Evolutionary conservation across 2,888 invertebrate genomes (phyloP).

Genomic region (Trileptium ribeirensis): DNA sequence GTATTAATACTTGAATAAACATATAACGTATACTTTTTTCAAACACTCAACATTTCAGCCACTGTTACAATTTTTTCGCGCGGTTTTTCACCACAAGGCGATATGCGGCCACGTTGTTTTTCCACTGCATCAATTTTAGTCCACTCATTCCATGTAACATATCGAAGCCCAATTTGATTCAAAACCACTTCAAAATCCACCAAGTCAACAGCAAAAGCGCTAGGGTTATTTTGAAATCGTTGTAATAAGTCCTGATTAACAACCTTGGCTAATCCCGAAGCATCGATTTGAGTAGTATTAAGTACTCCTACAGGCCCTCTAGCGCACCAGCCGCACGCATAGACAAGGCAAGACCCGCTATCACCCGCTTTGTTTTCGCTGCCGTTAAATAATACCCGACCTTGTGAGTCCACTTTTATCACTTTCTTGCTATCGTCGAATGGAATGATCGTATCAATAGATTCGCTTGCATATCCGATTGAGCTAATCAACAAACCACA

Average conservation of each 20-base stretch:
- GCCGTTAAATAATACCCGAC: not conserved
- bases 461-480: slow-evolving; percentile 41
- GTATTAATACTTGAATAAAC: no score
- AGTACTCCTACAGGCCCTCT: slow-evolving; percentile 23
- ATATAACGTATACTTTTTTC: no score
- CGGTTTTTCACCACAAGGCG: not conserved
- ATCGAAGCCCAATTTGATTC: not conserved
- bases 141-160: slow-evolving; percentile 25
- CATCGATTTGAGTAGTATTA: slow-evolving; percentile 19
- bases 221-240: not conserved
- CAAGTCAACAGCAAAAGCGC: not conserved
- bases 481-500: slow-evolving; percentile 58
- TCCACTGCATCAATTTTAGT: slow-evolving; percentile 13
- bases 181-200: not conserved
- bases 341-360: no score
- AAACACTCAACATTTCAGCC: not conserved
- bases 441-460: slow-evolving; percentile 17
- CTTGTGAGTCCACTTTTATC: not conserved
- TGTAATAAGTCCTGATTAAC: not conserved
- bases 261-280: not conserved
- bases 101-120: not conserved
- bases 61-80: slow-evolving; percentile 14
- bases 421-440: slow-evolving; percentile 10
- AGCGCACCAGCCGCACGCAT: slow-evolving; percentile 25
- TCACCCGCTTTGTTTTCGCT: not conserved